phyloP scores from a whole-genome alignment of 2,113 vertebrate species.

The Takifugu flavidus region DNA sequence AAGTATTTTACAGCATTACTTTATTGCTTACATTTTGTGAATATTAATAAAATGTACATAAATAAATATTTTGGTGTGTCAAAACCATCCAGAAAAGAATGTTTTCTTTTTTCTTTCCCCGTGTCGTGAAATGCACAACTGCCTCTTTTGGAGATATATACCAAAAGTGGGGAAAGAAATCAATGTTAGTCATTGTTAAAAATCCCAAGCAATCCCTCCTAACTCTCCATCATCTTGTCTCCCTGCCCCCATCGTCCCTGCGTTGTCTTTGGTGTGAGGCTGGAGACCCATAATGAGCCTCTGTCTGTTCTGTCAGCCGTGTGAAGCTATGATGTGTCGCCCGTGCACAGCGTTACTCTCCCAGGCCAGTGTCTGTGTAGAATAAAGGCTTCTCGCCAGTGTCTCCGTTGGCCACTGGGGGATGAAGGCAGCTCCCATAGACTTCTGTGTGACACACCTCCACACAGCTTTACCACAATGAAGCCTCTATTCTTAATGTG shows the following conservation, averaged over 20 bases:
- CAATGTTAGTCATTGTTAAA: not conserved
- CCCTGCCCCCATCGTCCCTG: slow-evolving; percentile 24
- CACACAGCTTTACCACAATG: slow-evolving; percentile 11
- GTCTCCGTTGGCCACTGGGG: slow-evolving; percentile 27
- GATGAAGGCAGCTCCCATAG: slow-evolving; percentile 24
- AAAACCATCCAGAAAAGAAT: too few relatives aligned
- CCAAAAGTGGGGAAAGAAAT: not conserved
- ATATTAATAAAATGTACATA: too few relatives aligned
- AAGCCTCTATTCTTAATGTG: not conserved
- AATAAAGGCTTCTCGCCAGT: slow-evolving; percentile 48
- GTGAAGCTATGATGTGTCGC: slow-evolving; percentile 62
- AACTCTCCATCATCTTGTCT: slow-evolving; percentile 10
- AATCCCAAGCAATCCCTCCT: slow-evolving; percentile 14
- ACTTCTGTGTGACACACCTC: not conserved
- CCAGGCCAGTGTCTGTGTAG: slow-evolving; percentile 21
- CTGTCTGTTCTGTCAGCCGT: slow-evolving; percentile 64
- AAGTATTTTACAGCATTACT: too few relatives aligned
- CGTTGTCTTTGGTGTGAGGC: slow-evolving; percentile 48
- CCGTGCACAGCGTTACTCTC: slow-evolving; percentile 22
- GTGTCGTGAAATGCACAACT: too few relatives aligned
- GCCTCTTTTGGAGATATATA: too few relatives aligned
- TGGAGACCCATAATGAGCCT: slow-evolving; percentile 66
- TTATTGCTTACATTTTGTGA: too few relatives aligned
- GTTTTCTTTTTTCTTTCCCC: too few relatives aligned
- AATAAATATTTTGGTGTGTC: too few relatives aligned